Conservation (phyloP, 2,113 vertebrate genomes). For the Leucosticte australis region DNA sequence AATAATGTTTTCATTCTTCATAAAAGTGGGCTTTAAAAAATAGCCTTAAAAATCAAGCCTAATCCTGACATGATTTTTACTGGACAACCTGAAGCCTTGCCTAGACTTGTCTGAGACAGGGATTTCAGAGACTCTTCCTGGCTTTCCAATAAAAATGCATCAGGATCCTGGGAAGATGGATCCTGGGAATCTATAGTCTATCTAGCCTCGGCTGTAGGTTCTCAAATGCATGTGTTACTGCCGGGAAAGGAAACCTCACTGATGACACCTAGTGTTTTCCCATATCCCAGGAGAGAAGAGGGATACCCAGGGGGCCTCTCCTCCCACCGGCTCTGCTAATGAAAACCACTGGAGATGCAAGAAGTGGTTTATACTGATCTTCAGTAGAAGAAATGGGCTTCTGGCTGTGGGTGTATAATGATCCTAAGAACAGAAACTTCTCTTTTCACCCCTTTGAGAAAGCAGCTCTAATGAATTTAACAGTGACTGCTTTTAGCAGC, state of each 20-base stretch:
- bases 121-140: conserved; percentile 62
- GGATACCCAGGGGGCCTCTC: not conserved
- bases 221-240: not conserved
- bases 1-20: conserved; percentile 23
- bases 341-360: not conserved
- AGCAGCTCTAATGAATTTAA: not conserved
- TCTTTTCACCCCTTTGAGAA: not conserved
- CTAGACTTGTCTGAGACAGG: conserved; percentile 52
- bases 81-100: conserved; percentile 41
- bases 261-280: conserved; percentile 40
- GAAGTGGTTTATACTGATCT: not conserved
- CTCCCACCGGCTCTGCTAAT: not conserved
- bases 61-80: conserved; percentile 46
- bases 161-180: not conserved
- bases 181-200: not conserved
- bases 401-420: not conserved
- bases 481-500: not conserved
- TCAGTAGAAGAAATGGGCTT: not conserved
- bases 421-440: not conserved
- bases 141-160: conserved; percentile 26
- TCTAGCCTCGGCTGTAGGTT: not conserved
- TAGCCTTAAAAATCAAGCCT: not conserved
- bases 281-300: not conserved
- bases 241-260: conserved; percentile 2
- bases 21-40: not conserved